Percentiles rank a stretch among this genome's conserved stretches.
Conservation (phyloP, 2,113 vertebrate genomes). For the Apistogramma diplotaenia region DNA sequence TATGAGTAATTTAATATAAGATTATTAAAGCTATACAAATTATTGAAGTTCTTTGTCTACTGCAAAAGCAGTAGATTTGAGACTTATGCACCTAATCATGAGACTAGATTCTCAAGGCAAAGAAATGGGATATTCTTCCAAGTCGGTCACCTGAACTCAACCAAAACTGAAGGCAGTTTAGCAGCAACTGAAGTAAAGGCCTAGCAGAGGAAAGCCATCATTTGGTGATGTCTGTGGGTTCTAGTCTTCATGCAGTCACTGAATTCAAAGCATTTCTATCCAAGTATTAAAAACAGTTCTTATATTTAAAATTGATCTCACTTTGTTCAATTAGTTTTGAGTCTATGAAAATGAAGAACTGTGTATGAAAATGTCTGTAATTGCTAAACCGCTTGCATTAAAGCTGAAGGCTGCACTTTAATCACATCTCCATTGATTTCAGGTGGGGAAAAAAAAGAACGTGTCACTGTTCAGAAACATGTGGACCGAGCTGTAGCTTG, state of each 20-base stretch:
- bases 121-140: no score
- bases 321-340: background rate
- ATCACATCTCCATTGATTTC: background rate
- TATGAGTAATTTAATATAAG: no score
- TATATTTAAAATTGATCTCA: background rate
- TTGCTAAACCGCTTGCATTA: background rate
- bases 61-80: no score
- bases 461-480: background rate
- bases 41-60: background rate
- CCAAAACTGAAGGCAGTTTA: no score
- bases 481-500: background rate
- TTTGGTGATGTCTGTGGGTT: background rate
- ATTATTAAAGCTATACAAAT: background rate
- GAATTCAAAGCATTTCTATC: background rate
- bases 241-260: background rate
- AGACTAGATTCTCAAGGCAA: no score
- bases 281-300: background rate
- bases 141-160: no score
- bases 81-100: no score
- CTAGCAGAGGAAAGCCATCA: background rate
- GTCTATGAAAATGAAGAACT: accelerated
- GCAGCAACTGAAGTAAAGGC: background rate
- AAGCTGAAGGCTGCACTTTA: background rate
- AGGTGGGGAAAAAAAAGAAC: background rate
- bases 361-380: background rate